Evolutionary conservation across 2,113 vertebrate genomes (phyloP).

Genomic region (Prietella phreatophila): DNA sequence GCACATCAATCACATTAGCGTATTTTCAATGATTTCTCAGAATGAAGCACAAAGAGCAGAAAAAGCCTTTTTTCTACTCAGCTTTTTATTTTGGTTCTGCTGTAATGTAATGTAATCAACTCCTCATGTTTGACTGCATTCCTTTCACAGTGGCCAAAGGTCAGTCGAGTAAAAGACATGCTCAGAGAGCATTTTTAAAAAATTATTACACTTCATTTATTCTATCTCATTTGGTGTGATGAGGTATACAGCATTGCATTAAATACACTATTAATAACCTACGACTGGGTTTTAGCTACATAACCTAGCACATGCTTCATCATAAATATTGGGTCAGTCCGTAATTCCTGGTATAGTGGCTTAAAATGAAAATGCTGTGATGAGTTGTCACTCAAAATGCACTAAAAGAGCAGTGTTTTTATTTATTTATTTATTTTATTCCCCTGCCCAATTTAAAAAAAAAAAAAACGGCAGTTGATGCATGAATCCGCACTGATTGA

Average conservation of each 20-base stretch:
- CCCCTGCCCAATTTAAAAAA: neutral
- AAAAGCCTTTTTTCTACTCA: neutral
- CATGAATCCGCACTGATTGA: neutral
- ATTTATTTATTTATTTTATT: neutral
- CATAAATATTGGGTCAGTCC: neutral
- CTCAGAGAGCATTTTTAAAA: slow-evolving; percentile 6
- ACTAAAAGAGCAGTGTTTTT: neutral
- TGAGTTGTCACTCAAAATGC: neutral
- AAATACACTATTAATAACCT: neutral
- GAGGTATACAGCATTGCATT: neutral
- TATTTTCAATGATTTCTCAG: neutral
- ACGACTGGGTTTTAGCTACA: neutral
- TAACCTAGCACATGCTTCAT: neutral
- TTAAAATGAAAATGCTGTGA: neutral
- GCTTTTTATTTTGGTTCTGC: neutral
- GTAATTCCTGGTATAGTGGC: neutral
- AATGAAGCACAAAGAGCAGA: neutral
- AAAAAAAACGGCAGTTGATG: neutral
- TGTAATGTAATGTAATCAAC: neutral
- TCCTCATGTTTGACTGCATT: neutral
- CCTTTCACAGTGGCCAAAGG: neutral
- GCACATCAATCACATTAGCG: neutral
- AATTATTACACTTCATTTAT: neutral
- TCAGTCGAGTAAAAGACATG: neutral
- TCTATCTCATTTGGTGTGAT: neutral